Base-by-base conservation (phyloP, 2,113 vertebrate species). In the Chloroceryle aenea region DNA sequence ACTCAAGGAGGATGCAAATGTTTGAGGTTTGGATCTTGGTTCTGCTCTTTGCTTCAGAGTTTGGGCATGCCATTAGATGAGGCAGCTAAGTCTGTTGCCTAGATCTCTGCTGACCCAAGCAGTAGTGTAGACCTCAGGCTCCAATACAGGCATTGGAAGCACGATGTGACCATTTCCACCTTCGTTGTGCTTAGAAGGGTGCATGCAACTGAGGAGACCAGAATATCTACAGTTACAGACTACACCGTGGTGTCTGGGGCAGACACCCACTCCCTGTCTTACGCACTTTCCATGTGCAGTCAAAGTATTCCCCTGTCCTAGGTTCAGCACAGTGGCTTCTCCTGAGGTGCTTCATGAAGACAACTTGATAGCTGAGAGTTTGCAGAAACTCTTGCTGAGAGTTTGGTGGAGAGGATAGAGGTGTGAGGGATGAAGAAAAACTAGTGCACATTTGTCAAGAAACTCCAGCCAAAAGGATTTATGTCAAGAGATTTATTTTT, bases 61-160 rank as follows among this genome's bases (percentile, higher is more conserved):
- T 79, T 2, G 3, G 67, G 67, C 1, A 1, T 85, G 66, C n/a
- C 7, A 1, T 80, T 0, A 1, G 23, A n/a, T 47, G 72, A 45
- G 26, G 25, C 25, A 69, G 11, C 12, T 73, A 26, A 7, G 19
- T 59, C 43, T 10, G 4, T 16, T 30, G 53, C 29, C 22, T 42
- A 48, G 45, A 75, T 6, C 11, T 85, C 32, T 81, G 45, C 32
- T 85, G 55, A 34, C n/a, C 7, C 12, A 55, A 68, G 29, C 9
- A 52, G 10, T 22, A 38, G 38, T 34, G 18, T 47, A 58, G 53
- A 71, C 30, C 36, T 89, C 34, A 50, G 61, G 26, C 45, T 69
- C 32, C 67, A 56, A 12, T 34, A 29, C 15, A 78, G 73, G 21
- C 7, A 75, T 2, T 74, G 38, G 21, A 43, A 87, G 12, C 5